Conservation (phyloP, 2,888 invertebrate genomes). For the Hyppa rectilinea region DNA sequence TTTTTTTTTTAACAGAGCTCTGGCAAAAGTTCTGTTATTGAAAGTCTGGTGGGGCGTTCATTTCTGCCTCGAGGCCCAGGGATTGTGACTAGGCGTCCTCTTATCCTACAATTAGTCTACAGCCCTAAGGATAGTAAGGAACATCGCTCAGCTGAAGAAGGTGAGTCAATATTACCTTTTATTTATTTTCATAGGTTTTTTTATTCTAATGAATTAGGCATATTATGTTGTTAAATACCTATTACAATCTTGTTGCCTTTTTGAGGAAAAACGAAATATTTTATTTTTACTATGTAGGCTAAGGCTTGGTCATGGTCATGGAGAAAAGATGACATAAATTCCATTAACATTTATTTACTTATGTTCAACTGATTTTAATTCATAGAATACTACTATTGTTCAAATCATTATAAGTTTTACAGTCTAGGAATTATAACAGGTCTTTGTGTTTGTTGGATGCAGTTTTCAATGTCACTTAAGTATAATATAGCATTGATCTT, state of each 20-base stretch:
- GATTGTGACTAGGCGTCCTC: conserved; percentile 98
- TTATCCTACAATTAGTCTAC: conserved; percentile 98
- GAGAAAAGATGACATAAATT: neutral
- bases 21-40: conserved; percentile 99
- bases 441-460: conserved; percentile 21
- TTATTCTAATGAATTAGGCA: neutral
- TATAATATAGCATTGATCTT: conserved; percentile 62
- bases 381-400: conserved; percentile 20
- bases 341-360: neutral
- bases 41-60: conserved; percentile 98
- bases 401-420: neutral
- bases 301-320: neutral
- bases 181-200: neutral
- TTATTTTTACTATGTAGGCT: neutral
- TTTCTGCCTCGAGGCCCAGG: conserved; percentile 99
- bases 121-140: conserved; percentile 97
- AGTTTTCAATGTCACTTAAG: conserved; percentile 29
- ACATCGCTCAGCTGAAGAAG: conserved; percentile 96
- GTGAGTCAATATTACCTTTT: conserved; percentile 83
- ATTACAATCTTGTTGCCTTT: neutral
- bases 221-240: neutral
- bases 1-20: conserved; percentile 94
- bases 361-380: neutral
- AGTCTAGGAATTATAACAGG: conserved; percentile 19
- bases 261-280: neutral